Evolutionary conservation across 1,140 invertebrate species (phyloP), one percentile per base, ranked within the genome.

Genomic region (Nymphalis io): DNA sequence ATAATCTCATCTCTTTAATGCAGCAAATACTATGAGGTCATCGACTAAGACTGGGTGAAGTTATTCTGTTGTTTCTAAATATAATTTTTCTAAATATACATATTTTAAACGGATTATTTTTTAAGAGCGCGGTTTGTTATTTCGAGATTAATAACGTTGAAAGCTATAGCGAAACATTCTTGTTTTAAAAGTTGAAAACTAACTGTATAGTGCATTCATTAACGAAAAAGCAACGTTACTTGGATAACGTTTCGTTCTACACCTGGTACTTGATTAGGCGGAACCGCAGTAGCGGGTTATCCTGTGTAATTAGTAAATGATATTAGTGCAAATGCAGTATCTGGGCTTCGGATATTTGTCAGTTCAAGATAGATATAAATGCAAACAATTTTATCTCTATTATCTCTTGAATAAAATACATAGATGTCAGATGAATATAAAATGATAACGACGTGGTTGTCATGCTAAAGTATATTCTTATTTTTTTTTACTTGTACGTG

Each of bases 201-300:
- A 62, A 68, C 67, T 33, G 62, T 64, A 64, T 39, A 64, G 10
- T 62, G 23, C 60, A 68, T 60, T 68, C 16, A 68, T 62, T 62
- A 68, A 57, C 39, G 48, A 68, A 62, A 62, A 51, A 60, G 60
- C 60, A 62, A 55, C 60, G 60, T 48, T 68, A 44, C 15, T 48
- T 68, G 40, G 42, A 55, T 61, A 61, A 13, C 21, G 23, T 62
- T 58, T 57, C 40, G 48, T 48, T 60, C 33, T 55, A 55, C 46
- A 68, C 65, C 27, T 33, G n/a, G 33, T 61, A 68, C 51, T 62
- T 62, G 59, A 62, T 62, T 68, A 62, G 60, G 51, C 48, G 65
- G 62, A 64, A 64, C 51, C 62, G 38, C 38, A 12, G 33, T 39
- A 40, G 33, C 57, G 57, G 57, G 57, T 40, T 59, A 59, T 59